Base-by-base conservation (phyloP, 2,797 vertebrate species). In the Mastacembelus armatus region DNA sequence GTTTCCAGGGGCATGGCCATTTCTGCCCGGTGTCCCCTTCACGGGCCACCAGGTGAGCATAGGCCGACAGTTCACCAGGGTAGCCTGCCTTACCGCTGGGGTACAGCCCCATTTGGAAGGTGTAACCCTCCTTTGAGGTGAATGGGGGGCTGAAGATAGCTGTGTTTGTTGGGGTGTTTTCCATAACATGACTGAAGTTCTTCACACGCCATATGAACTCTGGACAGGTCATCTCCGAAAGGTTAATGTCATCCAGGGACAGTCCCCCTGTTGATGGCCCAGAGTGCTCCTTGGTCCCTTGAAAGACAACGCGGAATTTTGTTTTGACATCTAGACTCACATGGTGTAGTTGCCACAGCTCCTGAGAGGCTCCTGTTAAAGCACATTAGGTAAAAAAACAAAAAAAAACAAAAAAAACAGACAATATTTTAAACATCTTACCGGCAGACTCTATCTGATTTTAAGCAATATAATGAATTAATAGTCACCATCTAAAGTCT, bases 231-330 rank as follows among this genome's bases (percentile, higher is more conserved):
- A 95, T 95, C 88, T 98, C 97, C 0, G 96, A 96, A 21, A 98
- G 88, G 87, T 96, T 99, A 77, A 99, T 94, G 76, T 98, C 96
- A 0, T 98, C 97, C 56, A 97, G 88, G 2, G 96, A 98, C 50
- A 98, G 79, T 6, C 97, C 96, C 3, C 96, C 96, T 0, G 19
- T 8, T 4, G 91, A 84, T 2, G 38, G 8, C 1, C 83, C 92
- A 0, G 64, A 62, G 1, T 38, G 42, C 24, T 74, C 90, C 84
- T 87, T 95, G 26, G 79, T 18, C 0, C 95, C 96, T 91, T 93
- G 59, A 77, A 98, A 98, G 38, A 94, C 88, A 6, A 98, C 90
- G 1, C 95, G 86, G 85, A 98, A 98, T 90, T 96, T 97, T 5
- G 26, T 93, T 3, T 85, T 90, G 66, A 81, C 85, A 0, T 92